phyloP scores from a whole-genome alignment of 2,888 invertebrate genomes.

The Atrina japonica region DNA sequence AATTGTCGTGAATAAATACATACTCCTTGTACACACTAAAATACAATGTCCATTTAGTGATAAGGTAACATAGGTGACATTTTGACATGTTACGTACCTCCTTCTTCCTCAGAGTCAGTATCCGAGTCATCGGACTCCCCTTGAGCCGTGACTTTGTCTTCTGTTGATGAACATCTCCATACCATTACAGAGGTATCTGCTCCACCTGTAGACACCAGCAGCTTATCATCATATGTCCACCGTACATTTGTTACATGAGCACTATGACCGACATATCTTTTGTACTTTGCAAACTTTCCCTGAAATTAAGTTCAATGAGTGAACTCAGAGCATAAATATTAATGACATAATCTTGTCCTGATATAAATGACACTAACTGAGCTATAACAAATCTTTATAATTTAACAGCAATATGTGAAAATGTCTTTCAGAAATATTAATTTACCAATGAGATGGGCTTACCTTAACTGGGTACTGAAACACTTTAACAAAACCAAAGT shows the following conservation, averaged over 20 bases:
- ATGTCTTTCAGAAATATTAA: no score
- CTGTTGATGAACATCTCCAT: slow-evolving; percentile 73
- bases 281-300: slow-evolving; percentile 80
- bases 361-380: no score
- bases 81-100: slow-evolving; percentile 63
- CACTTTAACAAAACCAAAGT: slow-evolving; percentile 81
- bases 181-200: slow-evolving; percentile 81
- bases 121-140: slow-evolving; percentile 80
- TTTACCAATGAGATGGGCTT: slow-evolving; percentile 27
- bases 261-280: slow-evolving; percentile 80
- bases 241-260: slow-evolving; percentile 81
- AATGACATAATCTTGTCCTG: no score
- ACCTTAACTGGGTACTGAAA: slow-evolving; percentile 81
- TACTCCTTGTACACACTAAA: no score
- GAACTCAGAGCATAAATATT: no score
- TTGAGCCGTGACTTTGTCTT: slow-evolving; percentile 50
- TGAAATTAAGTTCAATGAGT: no score
- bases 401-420: no score
- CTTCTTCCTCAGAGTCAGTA: slow-evolving; percentile 80
- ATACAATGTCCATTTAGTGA: no score
- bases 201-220: slow-evolving; percentile 80
- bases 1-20: no score
- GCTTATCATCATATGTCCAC: slow-evolving; percentile 76
- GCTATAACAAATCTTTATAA: no score
- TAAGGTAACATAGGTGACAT: no score